Conservation (phyloP, 1,140 invertebrate species). For the Vanessa atalanta region DNA sequence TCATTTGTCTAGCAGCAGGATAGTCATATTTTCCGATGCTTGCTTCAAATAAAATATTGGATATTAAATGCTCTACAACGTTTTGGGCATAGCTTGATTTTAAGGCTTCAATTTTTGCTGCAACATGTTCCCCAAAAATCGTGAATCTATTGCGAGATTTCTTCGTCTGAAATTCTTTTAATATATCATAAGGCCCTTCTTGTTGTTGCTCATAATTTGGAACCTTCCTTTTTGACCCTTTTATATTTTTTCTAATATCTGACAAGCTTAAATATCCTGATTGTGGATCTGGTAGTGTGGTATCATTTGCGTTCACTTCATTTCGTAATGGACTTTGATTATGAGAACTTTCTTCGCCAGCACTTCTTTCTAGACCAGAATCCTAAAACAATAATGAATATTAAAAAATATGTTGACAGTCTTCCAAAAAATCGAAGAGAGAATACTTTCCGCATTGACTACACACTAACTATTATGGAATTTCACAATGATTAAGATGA, state of each 20-base stretch:
- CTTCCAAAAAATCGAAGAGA: no score
- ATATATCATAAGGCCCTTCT: not conserved
- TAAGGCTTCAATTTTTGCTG: not conserved
- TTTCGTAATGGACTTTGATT: not conserved
- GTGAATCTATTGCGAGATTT: not conserved
- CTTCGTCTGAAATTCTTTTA: not conserved
- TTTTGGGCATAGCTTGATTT: not conserved
- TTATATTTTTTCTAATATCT: not conserved
- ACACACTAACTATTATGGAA: no score
- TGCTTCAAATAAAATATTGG: not conserved
- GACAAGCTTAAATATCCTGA: not conserved
- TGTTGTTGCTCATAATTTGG: not conserved
- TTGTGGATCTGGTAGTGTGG: not conserved
- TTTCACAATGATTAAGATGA: no score
- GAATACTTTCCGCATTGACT: no score
- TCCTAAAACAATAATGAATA: no score
- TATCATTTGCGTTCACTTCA: not conserved
- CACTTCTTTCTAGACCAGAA: not conserved
- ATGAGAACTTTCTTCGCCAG: not conserved
- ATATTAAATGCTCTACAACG: not conserved
- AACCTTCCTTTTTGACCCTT: not conserved
- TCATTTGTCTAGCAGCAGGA: not conserved
- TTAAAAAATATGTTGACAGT: no score
- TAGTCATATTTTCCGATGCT: not conserved
- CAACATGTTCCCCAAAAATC: not conserved